Percentiles rank a stretch among this genome's conserved stretches.
phyloP scores from a whole-genome alignment of 2,888 invertebrate species.

The Empis stercorea region DNA sequence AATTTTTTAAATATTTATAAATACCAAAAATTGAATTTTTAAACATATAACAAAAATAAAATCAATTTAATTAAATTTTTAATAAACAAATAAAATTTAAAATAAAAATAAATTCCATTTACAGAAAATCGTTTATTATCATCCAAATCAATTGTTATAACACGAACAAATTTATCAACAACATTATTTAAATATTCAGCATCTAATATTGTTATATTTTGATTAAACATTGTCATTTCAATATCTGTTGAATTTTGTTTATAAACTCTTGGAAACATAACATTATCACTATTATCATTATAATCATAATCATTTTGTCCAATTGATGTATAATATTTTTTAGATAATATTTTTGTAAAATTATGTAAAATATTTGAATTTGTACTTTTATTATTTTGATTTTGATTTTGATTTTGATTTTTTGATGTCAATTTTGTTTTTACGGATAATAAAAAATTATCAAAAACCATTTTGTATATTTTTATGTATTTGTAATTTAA shows the following conservation, averaged over 20 bases:
- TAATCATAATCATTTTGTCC: conserved; percentile 15
- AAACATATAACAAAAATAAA: neutral
- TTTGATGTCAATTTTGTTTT: neutral
- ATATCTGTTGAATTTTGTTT: conserved; percentile 15
- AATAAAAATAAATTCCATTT: conserved; percentile 8
- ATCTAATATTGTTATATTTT: conserved; percentile 17
- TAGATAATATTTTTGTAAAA: neutral
- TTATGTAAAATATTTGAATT: neutral
- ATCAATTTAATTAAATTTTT: conserved; percentile 14
- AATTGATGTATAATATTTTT: neutral
- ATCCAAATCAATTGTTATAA: conserved; percentile 40
- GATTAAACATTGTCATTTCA: conserved; percentile 18
- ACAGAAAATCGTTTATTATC: conserved; percentile 22
- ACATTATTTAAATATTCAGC: conserved; percentile 41
- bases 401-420: neutral
- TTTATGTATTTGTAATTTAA: neutral
- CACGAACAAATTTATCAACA: conserved; percentile 43
- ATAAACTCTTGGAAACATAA: conserved; percentile 24
- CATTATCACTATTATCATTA: conserved; percentile 13
- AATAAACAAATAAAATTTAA: neutral
- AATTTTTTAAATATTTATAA: conserved; percentile 3
- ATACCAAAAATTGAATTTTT: conserved; percentile 1
- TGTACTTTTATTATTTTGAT: neutral
- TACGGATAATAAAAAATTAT: neutral
- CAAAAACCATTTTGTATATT: neutral